Conservation (phyloP, 64 coral and sea anemone genomes). For the Pocillopora damicornis region DNA sequence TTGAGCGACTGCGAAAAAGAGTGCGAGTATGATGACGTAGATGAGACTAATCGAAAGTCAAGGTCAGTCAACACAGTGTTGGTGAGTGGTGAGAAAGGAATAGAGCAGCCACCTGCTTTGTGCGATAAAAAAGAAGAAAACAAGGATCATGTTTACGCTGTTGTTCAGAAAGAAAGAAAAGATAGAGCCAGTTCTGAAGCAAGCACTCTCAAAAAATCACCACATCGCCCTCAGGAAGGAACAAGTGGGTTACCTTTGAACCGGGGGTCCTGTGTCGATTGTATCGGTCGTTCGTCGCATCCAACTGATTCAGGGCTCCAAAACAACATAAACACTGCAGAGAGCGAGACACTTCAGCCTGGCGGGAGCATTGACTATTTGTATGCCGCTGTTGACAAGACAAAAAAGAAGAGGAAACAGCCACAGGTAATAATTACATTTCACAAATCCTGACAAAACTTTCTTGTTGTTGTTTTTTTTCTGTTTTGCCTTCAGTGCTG, state of each 20-base stretch:
- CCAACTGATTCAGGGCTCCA: neutral
- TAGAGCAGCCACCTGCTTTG: neutral
- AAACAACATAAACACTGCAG: neutral
- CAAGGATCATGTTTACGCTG: neutral
- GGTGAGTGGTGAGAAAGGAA: neutral
- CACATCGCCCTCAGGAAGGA: too few relatives aligned
- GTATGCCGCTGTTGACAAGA: slow-evolving; percentile 13
- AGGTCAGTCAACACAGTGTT: neutral
- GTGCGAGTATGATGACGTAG: neutral
- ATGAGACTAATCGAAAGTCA: neutral
- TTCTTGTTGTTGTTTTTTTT: too few relatives aligned
- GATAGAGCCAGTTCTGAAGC: neutral
- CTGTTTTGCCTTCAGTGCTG: too few relatives aligned
- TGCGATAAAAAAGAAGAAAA: neutral
- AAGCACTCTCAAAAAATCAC: neutral
- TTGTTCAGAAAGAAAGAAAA: neutral
- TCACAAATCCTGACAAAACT: neutral
- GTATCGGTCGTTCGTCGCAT: neutral
- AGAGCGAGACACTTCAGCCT: neutral
- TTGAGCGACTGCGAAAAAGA: neutral
- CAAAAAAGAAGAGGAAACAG: neutral
- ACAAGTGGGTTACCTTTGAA: too few relatives aligned
- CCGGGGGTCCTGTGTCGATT: neutral
- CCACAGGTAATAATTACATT: neutral
- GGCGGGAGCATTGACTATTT: neutral